Conservation (phyloP, 2,113 vertebrate genomes). For the Cyprinodon brontotheroides region DNA sequence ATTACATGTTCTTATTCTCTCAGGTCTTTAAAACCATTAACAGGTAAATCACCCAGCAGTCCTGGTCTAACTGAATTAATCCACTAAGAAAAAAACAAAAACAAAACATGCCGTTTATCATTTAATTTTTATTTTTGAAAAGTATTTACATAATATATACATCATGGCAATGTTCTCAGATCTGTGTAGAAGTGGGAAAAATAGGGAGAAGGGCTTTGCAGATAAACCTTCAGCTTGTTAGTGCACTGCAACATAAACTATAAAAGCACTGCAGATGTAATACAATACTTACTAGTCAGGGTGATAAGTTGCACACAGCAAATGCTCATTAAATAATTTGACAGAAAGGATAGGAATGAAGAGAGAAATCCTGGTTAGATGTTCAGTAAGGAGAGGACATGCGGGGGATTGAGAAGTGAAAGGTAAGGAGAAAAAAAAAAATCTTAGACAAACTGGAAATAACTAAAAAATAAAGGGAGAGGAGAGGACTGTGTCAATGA, state of each 20-base stretch:
- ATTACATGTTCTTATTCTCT: no score
- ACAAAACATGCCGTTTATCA: slow-evolving; percentile 1
- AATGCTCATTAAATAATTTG: slow-evolving; percentile 57
- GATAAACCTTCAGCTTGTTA: slow-evolving; percentile 68
- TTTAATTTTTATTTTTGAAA: slow-evolving; percentile 68
- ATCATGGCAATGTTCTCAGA: slow-evolving; percentile 70
- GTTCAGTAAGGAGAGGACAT: slow-evolving; percentile 32
- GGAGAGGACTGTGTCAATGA: slow-evolving; percentile 24
- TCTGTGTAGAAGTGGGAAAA: slow-evolving; percentile 42
- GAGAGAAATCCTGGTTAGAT: slow-evolving; percentile 47
- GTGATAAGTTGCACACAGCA: slow-evolving; percentile 61
- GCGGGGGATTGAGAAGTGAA: slow-evolving; percentile 32
- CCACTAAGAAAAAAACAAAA: background rate
- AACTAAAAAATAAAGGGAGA: slow-evolving; percentile 24
- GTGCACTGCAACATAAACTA: slow-evolving; percentile 72
- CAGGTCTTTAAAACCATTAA: no score
- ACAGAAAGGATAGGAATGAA: slow-evolving; percentile 35
- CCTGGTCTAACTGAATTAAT: background rate
- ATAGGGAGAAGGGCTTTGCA: slow-evolving; percentile 22
- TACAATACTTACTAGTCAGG: slow-evolving; percentile 75
- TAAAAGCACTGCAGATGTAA: slow-evolving; percentile 56
- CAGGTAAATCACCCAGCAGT: no score
- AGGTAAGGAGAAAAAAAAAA: slow-evolving; percentile 1
- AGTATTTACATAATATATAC: slow-evolving; percentile 67
- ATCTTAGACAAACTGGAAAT: slow-evolving; percentile 10